Evolutionary conservation across 2,888 invertebrate genomes (phyloP), one percentile per base, ranked within the genome.

Genomic region (Himalopsyche anomala): DNA sequence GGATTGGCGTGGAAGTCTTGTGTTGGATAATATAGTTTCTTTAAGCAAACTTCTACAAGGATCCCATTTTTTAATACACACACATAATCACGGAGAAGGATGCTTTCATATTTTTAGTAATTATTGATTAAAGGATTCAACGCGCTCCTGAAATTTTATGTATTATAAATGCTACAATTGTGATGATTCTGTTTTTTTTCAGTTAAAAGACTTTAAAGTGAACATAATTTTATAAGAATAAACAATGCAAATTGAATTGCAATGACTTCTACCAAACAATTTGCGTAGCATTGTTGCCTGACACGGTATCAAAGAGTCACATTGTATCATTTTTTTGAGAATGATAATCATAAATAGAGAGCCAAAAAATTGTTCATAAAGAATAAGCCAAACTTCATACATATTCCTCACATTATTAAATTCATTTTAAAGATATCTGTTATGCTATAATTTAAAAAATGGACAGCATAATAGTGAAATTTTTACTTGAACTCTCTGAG

Each of bases 1-100:
- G 97, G 97, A 2, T 92, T 97, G 12, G 94, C 95, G 85, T 97
- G 97, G 97, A 94, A 95, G 90, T 93, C 93, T 12, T 97, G 97
- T 90, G 91, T 95, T 69, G 92, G 93, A 55, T 84, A 85, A 79
- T 84, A 54, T 81, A 86, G 19, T 36, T 28, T 5, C 36, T 62
- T 11, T 62, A 62, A 19, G 28, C 62, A 6, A 19, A 28, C 28
- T 2, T 19, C 11, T 19, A 11, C 19, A 19, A 62, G 19, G 62
- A 62, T 62, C 62, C 62, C 62, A 56, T 19, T 62, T 62, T 62
- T 62, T 56, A n/a, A 62, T 15, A 5, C 15, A 62, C 11, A 19
- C 11, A 19, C 62, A 62, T 15, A 62, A 19, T 62, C 19, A 62
- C 15, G 62, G 19, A 62, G 28, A 19, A 56, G n/a, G n/a, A 19